phyloP scores from a whole-genome alignment of 2,888 invertebrate species.

The Ophion ventricosus region DNA sequence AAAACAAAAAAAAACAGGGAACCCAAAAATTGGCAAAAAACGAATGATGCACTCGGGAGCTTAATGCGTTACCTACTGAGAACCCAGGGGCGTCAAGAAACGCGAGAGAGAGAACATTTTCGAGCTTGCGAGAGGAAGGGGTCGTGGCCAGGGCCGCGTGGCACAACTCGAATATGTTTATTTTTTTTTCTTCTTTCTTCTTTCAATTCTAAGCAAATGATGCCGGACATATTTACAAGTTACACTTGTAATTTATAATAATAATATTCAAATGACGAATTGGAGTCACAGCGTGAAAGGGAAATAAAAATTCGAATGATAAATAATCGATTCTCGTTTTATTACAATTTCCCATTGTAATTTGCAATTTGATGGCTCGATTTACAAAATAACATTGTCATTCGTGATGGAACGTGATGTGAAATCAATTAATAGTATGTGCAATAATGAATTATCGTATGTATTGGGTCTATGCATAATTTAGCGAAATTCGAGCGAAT shows the following conservation, averaged over 20 bases:
- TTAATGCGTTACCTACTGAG: slow-evolving; percentile 57
- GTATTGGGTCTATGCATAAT: no score
- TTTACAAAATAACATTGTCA: neutral
- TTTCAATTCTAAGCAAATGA: neutral
- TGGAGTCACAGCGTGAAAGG: neutral
- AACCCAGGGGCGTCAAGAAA: slow-evolving; percentile 36
- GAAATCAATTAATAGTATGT: neutral
- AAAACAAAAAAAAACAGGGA: neutral
- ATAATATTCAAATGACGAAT: neutral
- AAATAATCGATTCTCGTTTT: no score
- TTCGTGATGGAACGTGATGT: neutral
- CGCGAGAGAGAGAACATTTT: slow-evolving; percentile 34
- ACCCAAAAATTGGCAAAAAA: slow-evolving; percentile 1
- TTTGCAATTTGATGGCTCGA: neutral
- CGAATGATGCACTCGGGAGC: slow-evolving; percentile 56
- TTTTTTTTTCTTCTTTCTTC: no score
- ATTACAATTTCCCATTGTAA: no score
- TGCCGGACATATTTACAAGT: neutral
- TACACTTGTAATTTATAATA: neutral
- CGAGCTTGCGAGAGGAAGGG: slow-evolving; percentile 52
- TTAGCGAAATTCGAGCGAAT: no score
- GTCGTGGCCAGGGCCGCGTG: slow-evolving; percentile 55
- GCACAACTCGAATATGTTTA: slow-evolving; percentile 5
- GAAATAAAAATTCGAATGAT: no score
- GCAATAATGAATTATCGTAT: no score